Evolutionary conservation across 2,888 invertebrate genomes (phyloP), one percentile per base, ranked within the genome.

Genomic region (Calameuta idolon): DNA sequence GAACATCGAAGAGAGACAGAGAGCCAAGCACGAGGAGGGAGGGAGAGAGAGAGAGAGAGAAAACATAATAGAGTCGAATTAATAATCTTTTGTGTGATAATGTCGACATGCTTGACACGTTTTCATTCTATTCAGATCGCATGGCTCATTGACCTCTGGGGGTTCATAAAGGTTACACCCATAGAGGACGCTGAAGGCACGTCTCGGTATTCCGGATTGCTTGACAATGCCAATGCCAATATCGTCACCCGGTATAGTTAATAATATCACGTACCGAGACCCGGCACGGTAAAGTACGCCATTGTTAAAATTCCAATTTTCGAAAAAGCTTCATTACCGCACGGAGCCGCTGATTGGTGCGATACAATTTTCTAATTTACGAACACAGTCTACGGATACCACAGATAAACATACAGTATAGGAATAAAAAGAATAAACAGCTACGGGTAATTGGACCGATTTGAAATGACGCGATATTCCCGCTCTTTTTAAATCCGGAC

Each of bases 191-290:
- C 77, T 40, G 34, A 76, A 74, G 40, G 15, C 69, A 73, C 55
- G 35, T 71, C 75, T 35, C 73, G 69, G 74, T 73, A 79, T 80
- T 73, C 69, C 69, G 75, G 73, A 81, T 82, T 81, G 77, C 78
- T 77, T 55, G 76, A 83, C 82, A 81, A 81, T 81, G 76, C 78
- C 55, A 30, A 30, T 71, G 30, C 15, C 12, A 35, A 55, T 9
- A 55, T 9, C 23, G 23, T 55, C 23, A 55, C 15, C 55, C 55
- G 15, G 55, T 55, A 55, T 23, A 15, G 23, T 9, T 55, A 55
- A 23, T 55, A 9, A 23, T 9, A 23, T 55, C 55, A 23, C 55
- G 55, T 55, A 55, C 23, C 23, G 15, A 55, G 2, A 23, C 55
- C 5, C 55, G 9, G 23, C 23, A 2, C 55, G 55, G 23, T 55